Percentiles rank a stretch among this genome's conserved stretches.
These are phyloP conservation scores for Argya squamiceps DNA, from an alignment of 2,797 vertebrate species.

Conservation along the genomic window DNA sequence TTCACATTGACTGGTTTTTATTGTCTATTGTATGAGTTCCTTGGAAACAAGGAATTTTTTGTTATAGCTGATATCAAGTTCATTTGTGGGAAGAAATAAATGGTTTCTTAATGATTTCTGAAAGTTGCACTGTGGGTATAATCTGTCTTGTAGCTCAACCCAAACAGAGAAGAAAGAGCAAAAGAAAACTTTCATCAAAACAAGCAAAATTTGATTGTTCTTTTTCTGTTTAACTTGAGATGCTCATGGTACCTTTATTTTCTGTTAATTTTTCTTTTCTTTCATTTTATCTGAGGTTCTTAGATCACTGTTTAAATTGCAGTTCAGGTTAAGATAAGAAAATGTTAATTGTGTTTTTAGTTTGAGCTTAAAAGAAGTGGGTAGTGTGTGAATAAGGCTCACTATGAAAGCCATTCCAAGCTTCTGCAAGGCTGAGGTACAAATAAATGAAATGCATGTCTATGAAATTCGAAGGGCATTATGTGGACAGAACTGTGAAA, in stretches of 20 bases:
- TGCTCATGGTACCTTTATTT: not conserved
- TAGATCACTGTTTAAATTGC: not conserved
- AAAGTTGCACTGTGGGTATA: not conserved
- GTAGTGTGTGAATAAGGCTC: not conserved
- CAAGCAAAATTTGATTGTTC: not conserved
- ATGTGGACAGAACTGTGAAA: not conserved
- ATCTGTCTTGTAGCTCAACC: not conserved
- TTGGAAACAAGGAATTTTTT: not conserved
- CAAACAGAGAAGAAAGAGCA: not conserved
- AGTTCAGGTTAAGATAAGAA: not conserved
- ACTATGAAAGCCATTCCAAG: not conserved
- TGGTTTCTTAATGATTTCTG: not conserved
- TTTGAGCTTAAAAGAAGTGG: not conserved
- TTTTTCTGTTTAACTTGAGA: not conserved
- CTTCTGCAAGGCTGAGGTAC: not conserved
- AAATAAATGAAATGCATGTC: not conserved
- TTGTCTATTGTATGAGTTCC: not conserved
- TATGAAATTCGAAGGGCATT: not conserved
- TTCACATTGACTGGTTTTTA: not conserved
- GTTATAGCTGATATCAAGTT: not conserved
- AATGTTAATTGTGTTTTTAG: not conserved
- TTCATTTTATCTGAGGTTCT: not conserved
- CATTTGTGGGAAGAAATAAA: conserved; percentile 19
- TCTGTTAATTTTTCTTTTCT: not conserved
- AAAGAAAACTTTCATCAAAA: not conserved